Evolutionary conservation across 1,140 invertebrate genomes (phyloP), one percentile per base, ranked within the genome.

Genomic region (Cotesia typhae): DNA sequence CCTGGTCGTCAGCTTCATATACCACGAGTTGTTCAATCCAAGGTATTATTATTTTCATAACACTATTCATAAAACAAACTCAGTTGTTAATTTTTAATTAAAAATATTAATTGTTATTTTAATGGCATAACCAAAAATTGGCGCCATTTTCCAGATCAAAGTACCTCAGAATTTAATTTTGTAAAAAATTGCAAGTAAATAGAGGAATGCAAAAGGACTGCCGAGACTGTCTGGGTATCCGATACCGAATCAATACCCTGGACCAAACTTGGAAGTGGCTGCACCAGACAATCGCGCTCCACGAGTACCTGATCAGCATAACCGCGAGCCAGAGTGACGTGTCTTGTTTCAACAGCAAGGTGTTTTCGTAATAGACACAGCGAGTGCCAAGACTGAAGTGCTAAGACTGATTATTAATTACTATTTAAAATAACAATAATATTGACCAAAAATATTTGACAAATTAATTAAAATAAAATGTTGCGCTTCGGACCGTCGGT

Each of bases 251-350:
- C 85, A 93, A 92, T 86, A 89, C 89, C 85, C 90, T 95, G 84
- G 93, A 95, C 86, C 94, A 95, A 85, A 95, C 94, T 79, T 95
- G 93, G 91, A 95, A 95, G 94, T 95, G 94, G 94, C 86, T 96
- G 82, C 94, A 96, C 85, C 93, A 95, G 84, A 95, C 94, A 61
- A 92, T 94, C 76, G 91, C 92, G 76, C 89, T 95, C 67, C 94
- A 96, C 90, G 92, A 94, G 78, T 94, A 94, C 79, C 89, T 96
- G 76, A 92, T 95, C 82, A 91, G 92, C 73, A 90, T 94, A 77
- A 92, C 92, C 70, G 89, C 92, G 73, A 90, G 91, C 80, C 90
- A 93, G 86, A 91, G 91, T 87, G 90, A 92, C 86, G 82, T 84
- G 72, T 76, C 72, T 61, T 70, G 64, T 79, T 81, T 77, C 79